Evolutionary conservation across 2,113 vertebrate species (phyloP), one percentile per base, ranked within the genome.

Genomic region (Onychostoma macrolepis): DNA sequence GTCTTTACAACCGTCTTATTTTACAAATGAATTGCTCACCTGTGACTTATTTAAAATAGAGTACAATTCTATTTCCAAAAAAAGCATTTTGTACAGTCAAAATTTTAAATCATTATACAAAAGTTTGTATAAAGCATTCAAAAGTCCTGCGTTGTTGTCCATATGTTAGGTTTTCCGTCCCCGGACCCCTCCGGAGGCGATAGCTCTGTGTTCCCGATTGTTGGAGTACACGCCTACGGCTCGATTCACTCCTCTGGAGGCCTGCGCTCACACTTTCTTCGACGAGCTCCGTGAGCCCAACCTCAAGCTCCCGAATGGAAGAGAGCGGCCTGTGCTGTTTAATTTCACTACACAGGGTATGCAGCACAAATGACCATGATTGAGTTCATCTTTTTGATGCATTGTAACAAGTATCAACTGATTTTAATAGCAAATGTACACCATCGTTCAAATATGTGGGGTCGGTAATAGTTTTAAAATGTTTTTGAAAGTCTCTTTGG

Each of bases 261-360:
- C 98, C 89, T 99, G 98, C 75, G 98, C 98, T 0, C 98, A 99
- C 94, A 97, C 98, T 80, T 99, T 99, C 96, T 99, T 99, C 38
- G 98, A 99, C 81, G 98, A 99, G 96, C 96, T 99, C 93, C 97
- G 98, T 89, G 97, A 99, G 95, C 98, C 98, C 94, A 97, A 97
- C 61, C 95, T 97, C 94, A 99, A 99, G 94, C 94, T 99, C 93
- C 98, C 98, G 91, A 99, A 98, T 48, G 98, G 98, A 86, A 94
- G 98, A 89, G 98, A 99, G 90, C 98, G 97, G 93, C 98, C 98
- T 87, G 96, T 97, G 65, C 98, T 99, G 90, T 99, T 99, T 94
- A 99, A 99, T 92, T 99, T 99, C 94, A 98, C 98, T 94, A 98
- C 97, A 94, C 98, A 99, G 96, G 98, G 98, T 99, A 87, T 0